Conservation (phyloP, 2,888 invertebrate genomes). For the Metalampra italica region DNA sequence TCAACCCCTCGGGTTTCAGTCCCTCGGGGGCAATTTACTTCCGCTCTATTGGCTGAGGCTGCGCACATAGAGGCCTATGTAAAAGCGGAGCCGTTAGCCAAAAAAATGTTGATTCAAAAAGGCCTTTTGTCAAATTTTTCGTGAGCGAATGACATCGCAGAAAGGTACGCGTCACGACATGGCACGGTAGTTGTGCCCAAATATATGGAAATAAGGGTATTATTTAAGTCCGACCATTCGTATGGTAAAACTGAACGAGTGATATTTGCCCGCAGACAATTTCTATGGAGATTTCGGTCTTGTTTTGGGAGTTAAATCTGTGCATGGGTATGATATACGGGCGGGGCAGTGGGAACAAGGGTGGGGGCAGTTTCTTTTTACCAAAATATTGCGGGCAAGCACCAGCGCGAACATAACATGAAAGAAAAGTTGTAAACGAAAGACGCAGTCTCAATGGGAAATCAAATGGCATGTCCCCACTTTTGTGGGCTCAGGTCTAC, state of each 20-base stretch:
- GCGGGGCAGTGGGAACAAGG: slow-evolving; percentile 33
- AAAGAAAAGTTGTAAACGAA: slow-evolving; percentile 15
- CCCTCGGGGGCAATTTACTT: slow-evolving; percentile 47
- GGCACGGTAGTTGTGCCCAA: slow-evolving; percentile 47
- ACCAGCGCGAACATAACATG: slow-evolving; percentile 7
- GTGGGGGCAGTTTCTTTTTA: slow-evolving; percentile 41
- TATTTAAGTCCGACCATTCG: slow-evolving; percentile 74
- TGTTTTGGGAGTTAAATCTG: slow-evolving; percentile 71
- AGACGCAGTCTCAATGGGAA: slow-evolving; percentile 3
- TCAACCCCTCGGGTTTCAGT: slow-evolving; percentile 41
- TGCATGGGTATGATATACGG: slow-evolving; percentile 63
- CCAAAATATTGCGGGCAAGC: slow-evolving; percentile 29
- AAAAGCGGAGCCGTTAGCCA: slow-evolving; percentile 22
- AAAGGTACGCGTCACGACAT: slow-evolving; percentile 47
- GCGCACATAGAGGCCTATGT: slow-evolving; percentile 28
- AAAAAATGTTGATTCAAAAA: slow-evolving; percentile 29
- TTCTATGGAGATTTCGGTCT: slow-evolving; percentile 75
- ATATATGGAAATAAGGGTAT: slow-evolving; percentile 70
- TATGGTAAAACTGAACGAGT: slow-evolving; percentile 72
- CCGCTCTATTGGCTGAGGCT: slow-evolving; percentile 39
- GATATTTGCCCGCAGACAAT: slow-evolving; percentile 72
- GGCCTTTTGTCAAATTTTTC: slow-evolving; percentile 40
- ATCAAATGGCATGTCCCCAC: no score
- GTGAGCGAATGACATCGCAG: slow-evolving; percentile 31
- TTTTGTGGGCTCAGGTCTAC: no score